phyloP scores from a whole-genome alignment of 1,140 invertebrate genomes.

The Ceratina australensis region DNA sequence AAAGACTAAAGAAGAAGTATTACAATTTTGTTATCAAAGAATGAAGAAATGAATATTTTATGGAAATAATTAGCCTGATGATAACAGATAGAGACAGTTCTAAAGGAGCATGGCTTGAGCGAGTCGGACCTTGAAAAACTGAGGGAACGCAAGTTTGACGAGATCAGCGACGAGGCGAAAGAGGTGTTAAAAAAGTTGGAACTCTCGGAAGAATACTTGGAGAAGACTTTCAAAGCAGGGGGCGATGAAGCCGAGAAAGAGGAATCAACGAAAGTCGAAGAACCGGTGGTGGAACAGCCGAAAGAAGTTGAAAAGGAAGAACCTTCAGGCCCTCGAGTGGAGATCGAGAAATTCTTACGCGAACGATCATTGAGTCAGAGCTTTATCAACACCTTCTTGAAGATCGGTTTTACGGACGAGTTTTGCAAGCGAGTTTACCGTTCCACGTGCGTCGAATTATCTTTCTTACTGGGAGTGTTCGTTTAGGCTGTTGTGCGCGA shows the following conservation, averaged over 20 bases:
- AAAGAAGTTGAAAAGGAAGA: constrained; percentile 1
- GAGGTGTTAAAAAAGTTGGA: not conserved
- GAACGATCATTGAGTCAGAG: constrained; percentile 48
- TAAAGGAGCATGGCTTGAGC: not conserved
- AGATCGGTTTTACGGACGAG: constrained; percentile 41
- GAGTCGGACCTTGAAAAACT: not conserved
- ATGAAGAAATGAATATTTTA: no score
- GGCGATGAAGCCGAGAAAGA: not conserved
- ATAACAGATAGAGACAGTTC: not conserved
- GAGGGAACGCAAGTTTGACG: not conserved
- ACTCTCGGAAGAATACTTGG: not conserved
- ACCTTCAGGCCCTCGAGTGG: not conserved
- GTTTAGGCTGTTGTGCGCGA: constrained; percentile 40
- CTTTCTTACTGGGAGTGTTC: not conserved
- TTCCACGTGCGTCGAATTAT: not conserved
- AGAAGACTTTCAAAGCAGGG: not conserved
- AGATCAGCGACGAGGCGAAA: not conserved
- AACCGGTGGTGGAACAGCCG: not conserved
- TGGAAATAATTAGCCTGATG: not conserved
- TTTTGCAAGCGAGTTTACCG: constrained; percentile 29
- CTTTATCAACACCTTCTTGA: constrained; percentile 39
- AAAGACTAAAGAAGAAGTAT: not conserved
- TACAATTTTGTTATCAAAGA: not conserved
- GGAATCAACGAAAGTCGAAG: not conserved
- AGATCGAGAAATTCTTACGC: constrained; percentile 36